Conservation (phyloP, 2,113 vertebrate species). For the Typhlomys cinereus region DNA sequence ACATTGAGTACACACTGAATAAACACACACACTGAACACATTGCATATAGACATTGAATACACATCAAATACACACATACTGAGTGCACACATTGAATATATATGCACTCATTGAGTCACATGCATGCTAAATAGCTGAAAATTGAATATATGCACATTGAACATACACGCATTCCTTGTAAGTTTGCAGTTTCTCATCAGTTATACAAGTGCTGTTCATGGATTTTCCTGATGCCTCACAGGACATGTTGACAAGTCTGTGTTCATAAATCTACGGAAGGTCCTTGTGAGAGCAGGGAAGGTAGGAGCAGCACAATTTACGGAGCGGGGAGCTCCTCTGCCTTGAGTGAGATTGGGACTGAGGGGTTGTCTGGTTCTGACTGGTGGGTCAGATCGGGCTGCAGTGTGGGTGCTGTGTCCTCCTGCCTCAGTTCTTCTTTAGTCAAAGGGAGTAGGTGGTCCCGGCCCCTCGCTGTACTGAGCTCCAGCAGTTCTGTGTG, state of each 20-base stretch:
- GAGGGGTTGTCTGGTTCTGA: neutral
- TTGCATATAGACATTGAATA: too few relatives aligned
- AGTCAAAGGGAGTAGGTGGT: neutral
- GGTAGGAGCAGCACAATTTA: neutral
- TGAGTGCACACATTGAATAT: too few relatives aligned
- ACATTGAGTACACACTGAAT: too few relatives aligned
- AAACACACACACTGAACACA: too few relatives aligned
- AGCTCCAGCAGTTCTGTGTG: fast-evolving
- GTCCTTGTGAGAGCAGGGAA: fast-evolving
- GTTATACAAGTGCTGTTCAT: neutral
- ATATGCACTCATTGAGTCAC: too few relatives aligned
- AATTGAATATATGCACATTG: too few relatives aligned
- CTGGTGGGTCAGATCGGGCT: neutral
- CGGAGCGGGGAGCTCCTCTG: neutral
- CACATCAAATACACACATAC: too few relatives aligned
- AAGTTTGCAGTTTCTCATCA: neutral
- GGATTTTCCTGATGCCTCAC: neutral
- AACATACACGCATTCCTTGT: neutral
- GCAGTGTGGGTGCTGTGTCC: fast-evolving
- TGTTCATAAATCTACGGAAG: neutral
- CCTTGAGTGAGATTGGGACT: neutral
- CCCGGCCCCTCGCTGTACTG: fast-evolving
- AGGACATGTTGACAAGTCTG: neutral
- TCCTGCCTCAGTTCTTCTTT: neutral
- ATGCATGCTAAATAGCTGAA: too few relatives aligned